A percentile compares a stretch with the other conserved stretches of the same genome.
phyloP scores from a whole-genome alignment of 2,113 vertebrate genomes.

The Apodemus sylvaticus region DNA sequence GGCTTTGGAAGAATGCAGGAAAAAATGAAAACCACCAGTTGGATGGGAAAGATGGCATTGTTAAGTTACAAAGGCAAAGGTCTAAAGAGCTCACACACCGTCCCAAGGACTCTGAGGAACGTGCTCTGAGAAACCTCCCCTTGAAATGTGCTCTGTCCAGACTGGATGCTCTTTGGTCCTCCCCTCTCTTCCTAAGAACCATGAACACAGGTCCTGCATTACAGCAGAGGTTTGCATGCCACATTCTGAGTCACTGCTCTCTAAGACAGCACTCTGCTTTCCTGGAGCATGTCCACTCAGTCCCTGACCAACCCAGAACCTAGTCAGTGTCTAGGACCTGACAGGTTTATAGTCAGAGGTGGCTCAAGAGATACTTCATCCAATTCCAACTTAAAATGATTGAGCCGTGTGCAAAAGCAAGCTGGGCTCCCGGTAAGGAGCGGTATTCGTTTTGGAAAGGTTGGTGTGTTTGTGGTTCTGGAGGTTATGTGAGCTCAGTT shows the following conservation, averaged over 20 bases:
- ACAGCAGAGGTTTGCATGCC: background rate
- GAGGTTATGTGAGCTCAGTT: slow-evolving; percentile 78
- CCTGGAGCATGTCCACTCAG: slow-evolving; percentile 48
- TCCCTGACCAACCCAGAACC: background rate
- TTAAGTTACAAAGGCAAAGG: background rate
- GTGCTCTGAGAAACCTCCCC: background rate
- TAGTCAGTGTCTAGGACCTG: slow-evolving; percentile 45
- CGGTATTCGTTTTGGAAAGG: slow-evolving; percentile 70
- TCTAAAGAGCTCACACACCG: background rate
- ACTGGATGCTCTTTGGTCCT: background rate
- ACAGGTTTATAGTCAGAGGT: slow-evolving; percentile 66
- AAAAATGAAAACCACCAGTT: background rate
- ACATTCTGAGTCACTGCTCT: slow-evolving; percentile 66
- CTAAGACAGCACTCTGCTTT: slow-evolving; percentile 65
- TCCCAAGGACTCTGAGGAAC: background rate
- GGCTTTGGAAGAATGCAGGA: background rate
- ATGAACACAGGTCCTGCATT: slow-evolving; percentile 22
- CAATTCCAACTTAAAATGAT: slow-evolving; percentile 68
- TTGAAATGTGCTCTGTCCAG: background rate
- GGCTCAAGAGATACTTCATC: slow-evolving; percentile 50
- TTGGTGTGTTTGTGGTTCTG: slow-evolving; percentile 78
- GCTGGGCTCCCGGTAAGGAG: slow-evolving; percentile 49
- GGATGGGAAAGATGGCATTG: background rate
- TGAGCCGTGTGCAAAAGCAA: slow-evolving; percentile 20
- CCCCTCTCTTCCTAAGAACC: background rate